Percentiles rank a stretch among this genome's conserved stretches.
Conservation (phyloP, 2,113 vertebrate genomes). For the Rhea americana region DNA sequence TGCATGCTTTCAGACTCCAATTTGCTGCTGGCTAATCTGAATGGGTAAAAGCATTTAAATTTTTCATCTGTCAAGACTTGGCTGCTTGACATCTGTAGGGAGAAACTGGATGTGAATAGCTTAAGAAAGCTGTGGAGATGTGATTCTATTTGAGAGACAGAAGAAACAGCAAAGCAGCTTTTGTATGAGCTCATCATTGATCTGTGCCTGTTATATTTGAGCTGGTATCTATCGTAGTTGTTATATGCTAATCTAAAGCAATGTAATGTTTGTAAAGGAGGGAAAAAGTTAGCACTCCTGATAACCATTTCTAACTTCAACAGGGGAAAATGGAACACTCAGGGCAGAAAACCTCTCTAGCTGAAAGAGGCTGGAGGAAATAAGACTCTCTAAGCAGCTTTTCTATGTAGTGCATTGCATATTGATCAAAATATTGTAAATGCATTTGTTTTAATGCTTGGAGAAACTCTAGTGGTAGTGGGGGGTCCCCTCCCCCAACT, state of each 20-base stretch:
- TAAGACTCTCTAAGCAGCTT: not conserved
- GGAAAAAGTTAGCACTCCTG: not conserved
- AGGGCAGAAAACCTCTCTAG: not conserved
- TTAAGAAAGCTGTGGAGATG: not conserved
- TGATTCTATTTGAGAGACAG: not conserved
- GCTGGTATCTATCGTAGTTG: not conserved
- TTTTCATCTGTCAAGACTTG: not conserved
- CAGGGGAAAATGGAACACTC: not conserved
- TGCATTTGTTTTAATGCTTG: not conserved
- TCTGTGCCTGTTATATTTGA: not conserved
- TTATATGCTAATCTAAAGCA: not conserved
- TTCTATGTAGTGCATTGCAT: rapidly evolving
- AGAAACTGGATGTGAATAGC: not conserved
- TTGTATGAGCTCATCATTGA: conserved; percentile 24
- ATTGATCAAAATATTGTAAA: not conserved
- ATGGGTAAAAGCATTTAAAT: conserved; percentile 7
- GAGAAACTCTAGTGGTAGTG: not conserved
- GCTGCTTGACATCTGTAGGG: not conserved
- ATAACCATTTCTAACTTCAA: not conserved
- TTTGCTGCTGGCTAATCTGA: conserved; percentile 3
- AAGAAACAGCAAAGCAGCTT: not conserved
- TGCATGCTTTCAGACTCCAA: not conserved
- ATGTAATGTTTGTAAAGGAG: not conserved
- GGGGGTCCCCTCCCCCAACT: too few relatives aligned
- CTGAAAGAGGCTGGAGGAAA: not conserved